A percentile compares a stretch with the other conserved stretches of the same genome.
phyloP scores from a whole-genome alignment of 2,797 vertebrate genomes.

The Gallinago solitaria region DNA sequence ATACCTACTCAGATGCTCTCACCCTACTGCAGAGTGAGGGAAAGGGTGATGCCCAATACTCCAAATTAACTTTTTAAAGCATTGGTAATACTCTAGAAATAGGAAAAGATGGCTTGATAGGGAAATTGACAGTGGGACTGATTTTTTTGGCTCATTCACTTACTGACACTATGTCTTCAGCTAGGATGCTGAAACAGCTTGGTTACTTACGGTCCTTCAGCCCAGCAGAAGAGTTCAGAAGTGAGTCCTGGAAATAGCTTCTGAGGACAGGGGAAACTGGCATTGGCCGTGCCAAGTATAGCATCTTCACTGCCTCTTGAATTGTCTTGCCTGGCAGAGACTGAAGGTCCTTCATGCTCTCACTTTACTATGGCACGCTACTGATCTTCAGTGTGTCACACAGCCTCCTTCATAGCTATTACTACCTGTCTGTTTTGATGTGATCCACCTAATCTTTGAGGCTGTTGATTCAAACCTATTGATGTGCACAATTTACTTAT shows the following conservation, averaged over 20 bases:
- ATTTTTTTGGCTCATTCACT: background rate
- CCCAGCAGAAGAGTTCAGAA: background rate
- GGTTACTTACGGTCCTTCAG: background rate
- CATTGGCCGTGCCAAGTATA: fast-evolving
- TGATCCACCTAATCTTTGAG: background rate
- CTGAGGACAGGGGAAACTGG: background rate
- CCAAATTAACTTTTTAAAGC: background rate
- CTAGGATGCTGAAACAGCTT: background rate
- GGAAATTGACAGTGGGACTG: background rate
- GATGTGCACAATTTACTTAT: background rate
- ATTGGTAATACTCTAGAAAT: background rate
- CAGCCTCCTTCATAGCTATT: background rate
- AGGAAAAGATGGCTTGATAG: background rate
- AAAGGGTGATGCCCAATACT: background rate
- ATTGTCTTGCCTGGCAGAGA: background rate
- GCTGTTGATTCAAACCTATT: background rate
- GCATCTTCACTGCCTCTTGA: background rate
- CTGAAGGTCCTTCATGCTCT: background rate
- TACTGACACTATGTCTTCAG: background rate
- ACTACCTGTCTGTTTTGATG: background rate
- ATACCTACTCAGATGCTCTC: background rate
- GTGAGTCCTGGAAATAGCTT: background rate
- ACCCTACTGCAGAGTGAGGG: background rate
- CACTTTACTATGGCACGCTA: background rate
- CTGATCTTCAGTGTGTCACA: background rate